Conservation (phyloP, 2,888 invertebrate species). For the Rhingia campestris region DNA sequence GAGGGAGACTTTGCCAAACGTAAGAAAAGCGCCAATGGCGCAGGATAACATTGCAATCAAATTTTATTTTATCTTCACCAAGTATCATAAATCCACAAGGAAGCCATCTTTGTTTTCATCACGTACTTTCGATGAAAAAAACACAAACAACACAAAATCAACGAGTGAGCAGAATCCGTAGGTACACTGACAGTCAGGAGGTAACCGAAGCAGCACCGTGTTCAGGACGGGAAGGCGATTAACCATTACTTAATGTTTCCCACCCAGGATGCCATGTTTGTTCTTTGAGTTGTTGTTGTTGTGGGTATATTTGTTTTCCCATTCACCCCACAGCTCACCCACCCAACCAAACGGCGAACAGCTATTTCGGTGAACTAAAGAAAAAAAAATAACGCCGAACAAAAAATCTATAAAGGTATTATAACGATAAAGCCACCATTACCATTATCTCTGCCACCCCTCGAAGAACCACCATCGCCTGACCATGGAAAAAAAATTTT, state of each 20-base stretch:
- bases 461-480: slow-evolving; percentile 26
- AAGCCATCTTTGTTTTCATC: slow-evolving; percentile 74
- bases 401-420: slow-evolving; percentile 74
- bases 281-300: slow-evolving; percentile 30
- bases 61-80: slow-evolving; percentile 63
- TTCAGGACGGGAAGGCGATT: slow-evolving; percentile 60
- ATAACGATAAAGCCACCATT: slow-evolving; percentile 74
- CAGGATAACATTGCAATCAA: slow-evolving; percentile 71
- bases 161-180: slow-evolving; percentile 35
- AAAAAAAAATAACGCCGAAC: slow-evolving; percentile 22
- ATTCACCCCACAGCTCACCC: slow-evolving; percentile 34
- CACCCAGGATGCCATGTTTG: slow-evolving; percentile 63
- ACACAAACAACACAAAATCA: slow-evolving; percentile 55
- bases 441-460: slow-evolving; percentile 73
- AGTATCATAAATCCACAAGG: slow-evolving; percentile 72
- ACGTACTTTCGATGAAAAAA: slow-evolving; percentile 48
- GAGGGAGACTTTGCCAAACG: slow-evolving; percentile 2
- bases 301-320: slow-evolving; percentile 59
- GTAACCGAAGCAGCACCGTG: not conserved
- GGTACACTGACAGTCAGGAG: slow-evolving; percentile 40
- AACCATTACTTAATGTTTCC: slow-evolving; percentile 72
- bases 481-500: slow-evolving; percentile 24
- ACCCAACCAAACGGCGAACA: not conserved
- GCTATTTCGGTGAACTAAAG: slow-evolving; percentile 37
- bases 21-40: slow-evolving; percentile 53